A percentile compares a stretch with the other conserved stretches of the same genome.
These are phyloP conservation scores for Heliconius charithonia DNA, from an alignment of 2,888 invertebrate genomes.

Conservation along the genomic window DNA sequence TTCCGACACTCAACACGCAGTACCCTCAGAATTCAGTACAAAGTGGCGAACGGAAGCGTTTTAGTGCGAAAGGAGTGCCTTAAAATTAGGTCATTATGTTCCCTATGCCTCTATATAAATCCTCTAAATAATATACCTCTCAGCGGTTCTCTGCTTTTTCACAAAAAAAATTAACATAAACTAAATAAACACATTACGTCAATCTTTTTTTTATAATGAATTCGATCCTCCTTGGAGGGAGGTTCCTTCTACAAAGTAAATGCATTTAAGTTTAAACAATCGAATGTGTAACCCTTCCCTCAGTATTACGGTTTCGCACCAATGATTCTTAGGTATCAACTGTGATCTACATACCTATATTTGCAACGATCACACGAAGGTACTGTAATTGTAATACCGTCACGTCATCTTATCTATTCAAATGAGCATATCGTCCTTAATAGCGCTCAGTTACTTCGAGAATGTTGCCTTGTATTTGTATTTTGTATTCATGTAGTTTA, in stretches of 20 bases:
- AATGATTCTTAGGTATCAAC: background rate
- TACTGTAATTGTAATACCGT: too few relatives aligned
- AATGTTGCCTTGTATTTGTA: background rate
- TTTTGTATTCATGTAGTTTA: background rate
- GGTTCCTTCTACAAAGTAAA: too few relatives aligned
- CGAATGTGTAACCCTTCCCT: background rate
- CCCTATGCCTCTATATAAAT: too few relatives aligned
- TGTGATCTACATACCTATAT: background rate
- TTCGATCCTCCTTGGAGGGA: too few relatives aligned
- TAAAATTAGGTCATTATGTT: too few relatives aligned
- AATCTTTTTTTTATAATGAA: too few relatives aligned
- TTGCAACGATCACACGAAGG: background rate
- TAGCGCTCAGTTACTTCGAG: background rate
- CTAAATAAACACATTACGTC: too few relatives aligned
- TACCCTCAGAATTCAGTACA: background rate
- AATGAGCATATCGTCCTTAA: constrained; percentile 9
- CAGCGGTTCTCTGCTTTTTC: too few relatives aligned
- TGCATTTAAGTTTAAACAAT: background rate
- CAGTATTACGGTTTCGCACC: constrained; percentile 3
- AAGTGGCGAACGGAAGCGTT: background rate
- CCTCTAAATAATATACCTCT: too few relatives aligned
- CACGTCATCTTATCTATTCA: background rate
- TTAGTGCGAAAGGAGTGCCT: background rate
- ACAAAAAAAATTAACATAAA: too few relatives aligned
- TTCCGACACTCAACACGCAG: too few relatives aligned